Evolutionary conservation across 2,113 vertebrate species (phyloP).

Genomic region (Physeter macrocephalus): DNA sequence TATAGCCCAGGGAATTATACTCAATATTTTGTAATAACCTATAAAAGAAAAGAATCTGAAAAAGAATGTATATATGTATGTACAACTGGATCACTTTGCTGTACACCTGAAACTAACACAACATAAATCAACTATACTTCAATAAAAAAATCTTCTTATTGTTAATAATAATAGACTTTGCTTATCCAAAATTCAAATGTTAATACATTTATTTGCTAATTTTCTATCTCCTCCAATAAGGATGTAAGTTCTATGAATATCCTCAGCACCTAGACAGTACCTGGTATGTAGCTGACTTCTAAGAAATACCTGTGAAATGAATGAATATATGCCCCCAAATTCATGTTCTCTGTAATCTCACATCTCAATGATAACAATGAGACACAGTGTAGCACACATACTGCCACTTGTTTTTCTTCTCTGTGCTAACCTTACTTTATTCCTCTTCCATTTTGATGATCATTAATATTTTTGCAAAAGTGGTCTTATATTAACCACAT

Average conservation of each 20-base stretch:
- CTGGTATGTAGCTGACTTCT: not conserved
- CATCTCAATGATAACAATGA: not conserved
- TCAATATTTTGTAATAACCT: not conserved
- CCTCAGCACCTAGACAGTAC: not conserved
- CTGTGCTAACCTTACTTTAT: not conserved
- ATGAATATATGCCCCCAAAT: not conserved
- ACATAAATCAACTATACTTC: not conserved
- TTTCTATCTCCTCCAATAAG: not conserved
- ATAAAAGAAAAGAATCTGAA: not conserved
- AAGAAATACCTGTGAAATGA: not conserved
- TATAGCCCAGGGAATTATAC: not conserved
- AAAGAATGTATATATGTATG: not conserved
- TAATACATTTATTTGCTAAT: not conserved
- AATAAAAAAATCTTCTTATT: not conserved
- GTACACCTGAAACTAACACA: not conserved
- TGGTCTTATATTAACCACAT: not conserved
- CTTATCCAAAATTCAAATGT: not conserved
- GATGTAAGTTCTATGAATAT: not conserved
- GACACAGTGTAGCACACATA: fast-evolving
- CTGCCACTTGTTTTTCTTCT: not conserved
- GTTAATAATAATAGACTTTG: not conserved
- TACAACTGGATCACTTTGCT: not conserved
- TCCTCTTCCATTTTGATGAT: not conserved
- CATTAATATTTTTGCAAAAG: not conserved
- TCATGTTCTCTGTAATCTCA: not conserved